Conservation (phyloP, 2,888 invertebrate genomes). For the Drosophila picticornis region DNA sequence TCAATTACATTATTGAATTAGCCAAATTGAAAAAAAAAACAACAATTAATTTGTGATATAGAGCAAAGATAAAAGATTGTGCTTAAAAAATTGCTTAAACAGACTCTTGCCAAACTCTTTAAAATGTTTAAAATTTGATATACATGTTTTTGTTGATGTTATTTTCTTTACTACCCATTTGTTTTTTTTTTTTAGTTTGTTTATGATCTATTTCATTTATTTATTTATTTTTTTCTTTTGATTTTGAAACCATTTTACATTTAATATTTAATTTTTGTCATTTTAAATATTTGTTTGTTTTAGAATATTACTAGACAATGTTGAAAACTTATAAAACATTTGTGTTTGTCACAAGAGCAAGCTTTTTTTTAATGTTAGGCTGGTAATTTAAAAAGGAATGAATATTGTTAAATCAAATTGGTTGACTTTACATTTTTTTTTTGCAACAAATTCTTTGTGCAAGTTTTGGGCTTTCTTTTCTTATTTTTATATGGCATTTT, state of each 20-base stretch:
- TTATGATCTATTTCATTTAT: conserved; percentile 4
- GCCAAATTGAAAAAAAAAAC: background rate
- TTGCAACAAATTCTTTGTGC: conserved; percentile 53
- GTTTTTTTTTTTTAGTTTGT: conserved; percentile 19
- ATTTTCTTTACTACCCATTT: conserved; percentile 23
- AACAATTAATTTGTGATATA: background rate
- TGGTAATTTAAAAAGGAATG: conserved; percentile 19
- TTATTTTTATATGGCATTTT: conserved; percentile 55
- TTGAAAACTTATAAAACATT: conserved; percentile 20
- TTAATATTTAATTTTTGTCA: conserved; percentile 62
- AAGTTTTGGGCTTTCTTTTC: conserved; percentile 35
- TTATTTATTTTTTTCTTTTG: conserved; percentile 49
- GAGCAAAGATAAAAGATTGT: conserved; percentile 26
- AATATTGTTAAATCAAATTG: conserved; percentile 33
- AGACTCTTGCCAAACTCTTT: conserved; percentile 22
- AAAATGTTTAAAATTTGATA: conserved; percentile 39
- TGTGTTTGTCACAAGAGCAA: conserved; percentile 24
- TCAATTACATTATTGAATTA: background rate
- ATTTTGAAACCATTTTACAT: conserved; percentile 79
- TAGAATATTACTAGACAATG: conserved; percentile 32
- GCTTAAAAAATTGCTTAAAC: conserved; percentile 33
- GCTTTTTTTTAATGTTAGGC: conserved; percentile 7
- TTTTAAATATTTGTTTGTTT: conserved; percentile 22
- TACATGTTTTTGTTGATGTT: conserved; percentile 32
- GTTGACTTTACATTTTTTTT: conserved; percentile 36